A percentile compares a stretch with the other conserved stretches of the same genome.
phyloP scores from a whole-genome alignment of 2,888 invertebrate genomes.

The Seira ritae region DNA sequence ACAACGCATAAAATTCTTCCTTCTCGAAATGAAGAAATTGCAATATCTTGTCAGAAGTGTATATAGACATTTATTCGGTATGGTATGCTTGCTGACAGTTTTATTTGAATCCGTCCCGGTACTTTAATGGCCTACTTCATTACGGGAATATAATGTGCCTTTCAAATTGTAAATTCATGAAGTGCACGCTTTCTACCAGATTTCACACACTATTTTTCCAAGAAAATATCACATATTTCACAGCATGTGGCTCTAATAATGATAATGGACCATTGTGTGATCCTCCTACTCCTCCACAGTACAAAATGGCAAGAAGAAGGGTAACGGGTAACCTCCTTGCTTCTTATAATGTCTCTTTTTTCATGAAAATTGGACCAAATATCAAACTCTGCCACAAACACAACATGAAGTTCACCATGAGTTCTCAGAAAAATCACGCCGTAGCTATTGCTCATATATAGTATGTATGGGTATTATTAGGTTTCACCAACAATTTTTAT shows the following conservation, averaged over 20 bases:
- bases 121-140: too few relatives aligned
- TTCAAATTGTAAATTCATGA: slow-evolving; percentile 46
- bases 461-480: too few relatives aligned
- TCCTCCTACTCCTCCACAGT: slow-evolving; percentile 7
- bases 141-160: slow-evolving; percentile 8
- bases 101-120: slow-evolving; percentile 17
- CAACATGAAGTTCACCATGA: too few relatives aligned
- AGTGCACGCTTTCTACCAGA: background rate
- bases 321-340: slow-evolving; percentile 33
- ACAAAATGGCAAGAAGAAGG: slow-evolving; percentile 22
- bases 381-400: too few relatives aligned
- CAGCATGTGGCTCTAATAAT: slow-evolving; percentile 49
- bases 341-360: too few relatives aligned
- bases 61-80: slow-evolving; percentile 29
- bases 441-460: too few relatives aligned
- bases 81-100: slow-evolving; percentile 29
- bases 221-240: slow-evolving; percentile 41
- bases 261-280: slow-evolving; percentile 41
- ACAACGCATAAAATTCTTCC: background rate
- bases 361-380: too few relatives aligned
- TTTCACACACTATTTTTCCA: slow-evolving; percentile 13
- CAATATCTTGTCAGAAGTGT: background rate
- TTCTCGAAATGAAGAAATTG: background rate
- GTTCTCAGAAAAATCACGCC: too few relatives aligned
- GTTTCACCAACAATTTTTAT: too few relatives aligned